Evolutionary conservation across 2,888 invertebrate species (phyloP).

Genomic region (Rotaria magnacalcarata): DNA sequence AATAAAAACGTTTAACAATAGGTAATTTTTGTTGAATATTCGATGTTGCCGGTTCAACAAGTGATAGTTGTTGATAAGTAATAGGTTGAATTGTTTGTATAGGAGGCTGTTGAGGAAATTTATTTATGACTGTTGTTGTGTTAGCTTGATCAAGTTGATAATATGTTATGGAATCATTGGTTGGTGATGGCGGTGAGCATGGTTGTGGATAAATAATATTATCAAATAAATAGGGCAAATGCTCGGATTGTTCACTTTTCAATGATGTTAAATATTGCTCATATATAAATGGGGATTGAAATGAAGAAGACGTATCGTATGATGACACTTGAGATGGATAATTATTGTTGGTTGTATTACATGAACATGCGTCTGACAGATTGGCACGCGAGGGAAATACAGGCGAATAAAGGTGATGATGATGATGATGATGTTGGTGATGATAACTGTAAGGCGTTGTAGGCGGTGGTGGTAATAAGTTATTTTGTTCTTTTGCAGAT

Average conservation of each 20-base stretch:
- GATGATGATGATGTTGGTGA: background rate
- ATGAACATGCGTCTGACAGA: background rate
- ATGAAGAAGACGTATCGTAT: background rate
- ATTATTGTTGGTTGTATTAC: background rate
- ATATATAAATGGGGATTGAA: background rate
- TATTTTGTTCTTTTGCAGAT: background rate
- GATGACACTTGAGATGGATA: background rate
- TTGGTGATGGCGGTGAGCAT: constrained; percentile 12
- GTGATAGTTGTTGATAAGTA: constrained; percentile 26
- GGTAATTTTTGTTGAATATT: constrained; percentile 6
- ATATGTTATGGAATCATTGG: background rate
- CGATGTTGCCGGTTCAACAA: constrained; percentile 12
- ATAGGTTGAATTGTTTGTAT: background rate
- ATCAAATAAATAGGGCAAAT: background rate
- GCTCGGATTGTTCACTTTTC: background rate
- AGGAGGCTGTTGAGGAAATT: background rate
- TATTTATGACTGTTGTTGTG: background rate
- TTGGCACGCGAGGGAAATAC: background rate
- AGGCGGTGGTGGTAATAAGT: background rate
- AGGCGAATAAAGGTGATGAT: background rate
- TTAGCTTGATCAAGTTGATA: constrained; percentile 11
- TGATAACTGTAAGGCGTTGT: background rate
- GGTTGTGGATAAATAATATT: constrained; percentile 24
- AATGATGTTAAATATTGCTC: background rate
- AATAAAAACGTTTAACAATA: background rate